Evolutionary conservation across 2,113 vertebrate genomes (phyloP).

Genomic region (Sylvia atricapilla): DNA sequence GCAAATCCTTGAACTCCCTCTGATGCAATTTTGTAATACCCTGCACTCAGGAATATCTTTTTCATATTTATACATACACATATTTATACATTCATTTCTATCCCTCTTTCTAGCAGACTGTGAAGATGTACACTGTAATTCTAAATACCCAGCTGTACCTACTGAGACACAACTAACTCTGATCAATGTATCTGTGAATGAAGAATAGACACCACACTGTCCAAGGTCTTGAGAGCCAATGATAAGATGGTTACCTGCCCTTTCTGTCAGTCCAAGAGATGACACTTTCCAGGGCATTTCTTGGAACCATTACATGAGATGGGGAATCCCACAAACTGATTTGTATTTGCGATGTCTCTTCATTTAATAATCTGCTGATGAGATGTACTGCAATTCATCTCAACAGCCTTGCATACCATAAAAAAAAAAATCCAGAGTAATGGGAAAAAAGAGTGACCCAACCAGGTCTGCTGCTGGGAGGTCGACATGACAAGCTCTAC

Average conservation of each 20-base stretch:
- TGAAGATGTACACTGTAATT: neutral
- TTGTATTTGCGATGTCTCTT: slow-evolving; percentile 32
- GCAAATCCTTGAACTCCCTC: neutral
- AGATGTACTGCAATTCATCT: neutral
- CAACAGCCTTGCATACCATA: neutral
- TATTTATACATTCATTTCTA: neutral
- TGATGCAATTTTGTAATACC: neutral
- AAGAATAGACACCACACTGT: slow-evolving; percentile 23
- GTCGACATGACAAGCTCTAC: neutral
- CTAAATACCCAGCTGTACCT: slow-evolving; percentile 5
- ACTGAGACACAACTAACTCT: slow-evolving; percentile 31
- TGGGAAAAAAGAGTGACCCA: neutral
- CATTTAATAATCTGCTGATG: neutral
- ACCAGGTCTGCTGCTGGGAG: neutral
- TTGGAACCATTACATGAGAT: neutral
- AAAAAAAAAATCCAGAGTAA: neutral
- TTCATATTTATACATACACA: neutral
- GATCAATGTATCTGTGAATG: slow-evolving; percentile 41
- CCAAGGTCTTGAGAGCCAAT: slow-evolving; percentile 52
- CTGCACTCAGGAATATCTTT: neutral
- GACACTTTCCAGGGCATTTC: slow-evolving; percentile 24
- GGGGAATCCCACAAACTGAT: neutral
- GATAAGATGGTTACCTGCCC: slow-evolving; percentile 19
- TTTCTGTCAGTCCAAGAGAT: slow-evolving; percentile 11
- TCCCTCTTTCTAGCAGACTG: neutral